Conservation (phyloP, 2,113 vertebrate genomes). For the Cyanoderma ruficeps region DNA sequence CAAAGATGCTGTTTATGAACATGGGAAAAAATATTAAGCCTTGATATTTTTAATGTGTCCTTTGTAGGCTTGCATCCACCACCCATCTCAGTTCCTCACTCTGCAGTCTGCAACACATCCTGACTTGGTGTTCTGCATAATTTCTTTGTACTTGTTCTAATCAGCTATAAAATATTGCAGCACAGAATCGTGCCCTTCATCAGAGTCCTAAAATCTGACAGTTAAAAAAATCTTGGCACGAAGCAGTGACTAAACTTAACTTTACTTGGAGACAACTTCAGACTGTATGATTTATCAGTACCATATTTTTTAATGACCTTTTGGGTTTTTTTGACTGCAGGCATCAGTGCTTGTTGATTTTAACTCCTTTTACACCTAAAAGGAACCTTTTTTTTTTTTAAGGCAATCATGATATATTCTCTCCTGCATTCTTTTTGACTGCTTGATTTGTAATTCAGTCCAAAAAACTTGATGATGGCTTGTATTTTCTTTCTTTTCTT, state of each 20-base stretch:
- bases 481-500: background rate
- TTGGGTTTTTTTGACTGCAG: background rate
- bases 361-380: conserved; percentile 25
- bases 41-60: background rate
- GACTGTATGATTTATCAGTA: background rate
- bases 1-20: background rate
- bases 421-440: background rate
- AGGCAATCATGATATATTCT: background rate
- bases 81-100: background rate
- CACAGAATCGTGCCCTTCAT: background rate
- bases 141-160: background rate
- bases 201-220: background rate
- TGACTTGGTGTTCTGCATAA: background rate
- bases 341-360: background rate
- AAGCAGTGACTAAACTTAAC: background rate
- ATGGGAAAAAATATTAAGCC: background rate
- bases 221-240: background rate
- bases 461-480: background rate
- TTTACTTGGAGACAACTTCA: background rate
- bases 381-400: background rate
- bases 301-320: conserved; percentile 2
- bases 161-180: background rate
- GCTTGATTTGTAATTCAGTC: background rate
- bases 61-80: background rate
- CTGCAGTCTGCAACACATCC: background rate